Conservation (phyloP, 2,888 invertebrate species). For the Stegana nigrithorax region DNA sequence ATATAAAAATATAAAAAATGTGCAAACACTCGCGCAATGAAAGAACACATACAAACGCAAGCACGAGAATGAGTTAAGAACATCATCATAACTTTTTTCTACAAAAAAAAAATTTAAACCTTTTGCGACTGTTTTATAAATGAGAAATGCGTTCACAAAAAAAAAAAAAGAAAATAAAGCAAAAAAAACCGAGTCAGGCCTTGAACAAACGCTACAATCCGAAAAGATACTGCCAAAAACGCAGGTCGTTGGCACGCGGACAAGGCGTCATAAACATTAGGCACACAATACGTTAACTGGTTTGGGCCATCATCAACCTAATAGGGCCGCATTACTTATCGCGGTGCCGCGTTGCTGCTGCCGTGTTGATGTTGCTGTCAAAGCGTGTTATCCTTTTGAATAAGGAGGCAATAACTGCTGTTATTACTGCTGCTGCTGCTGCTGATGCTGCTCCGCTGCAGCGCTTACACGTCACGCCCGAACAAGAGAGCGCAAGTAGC, state of each 20-base stretch:
- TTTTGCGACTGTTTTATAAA: too few relatives aligned
- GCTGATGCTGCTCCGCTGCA: too few relatives aligned
- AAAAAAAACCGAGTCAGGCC: neutral
- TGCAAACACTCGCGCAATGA: constrained; percentile 43
- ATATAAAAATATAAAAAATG: neutral
- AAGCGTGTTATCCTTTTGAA: constrained; percentile 23
- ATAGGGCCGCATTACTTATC: too few relatives aligned
- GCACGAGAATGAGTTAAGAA: constrained; percentile 10
- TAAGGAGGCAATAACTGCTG: too few relatives aligned
- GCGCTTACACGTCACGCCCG: too few relatives aligned
- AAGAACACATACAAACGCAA: constrained; percentile 33
- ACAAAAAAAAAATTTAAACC: too few relatives aligned
- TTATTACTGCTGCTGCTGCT: constrained; percentile 36
- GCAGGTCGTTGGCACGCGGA: constrained; percentile 1
- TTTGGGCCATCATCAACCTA: constrained; percentile 8
- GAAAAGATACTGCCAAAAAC: constrained; percentile 8
- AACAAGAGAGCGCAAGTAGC: constrained; percentile 40
- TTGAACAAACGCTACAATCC: neutral
- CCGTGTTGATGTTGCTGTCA: too few relatives aligned
- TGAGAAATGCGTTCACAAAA: neutral
- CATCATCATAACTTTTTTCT: too few relatives aligned
- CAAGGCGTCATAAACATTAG: neutral
- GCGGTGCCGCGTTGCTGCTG: too few relatives aligned
- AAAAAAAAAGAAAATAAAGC: neutral
- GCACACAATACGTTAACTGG: constrained; percentile 12